phyloP scores from a whole-genome alignment of 2,797 vertebrate genomes.

The Rhinophrynus dorsalis region DNA sequence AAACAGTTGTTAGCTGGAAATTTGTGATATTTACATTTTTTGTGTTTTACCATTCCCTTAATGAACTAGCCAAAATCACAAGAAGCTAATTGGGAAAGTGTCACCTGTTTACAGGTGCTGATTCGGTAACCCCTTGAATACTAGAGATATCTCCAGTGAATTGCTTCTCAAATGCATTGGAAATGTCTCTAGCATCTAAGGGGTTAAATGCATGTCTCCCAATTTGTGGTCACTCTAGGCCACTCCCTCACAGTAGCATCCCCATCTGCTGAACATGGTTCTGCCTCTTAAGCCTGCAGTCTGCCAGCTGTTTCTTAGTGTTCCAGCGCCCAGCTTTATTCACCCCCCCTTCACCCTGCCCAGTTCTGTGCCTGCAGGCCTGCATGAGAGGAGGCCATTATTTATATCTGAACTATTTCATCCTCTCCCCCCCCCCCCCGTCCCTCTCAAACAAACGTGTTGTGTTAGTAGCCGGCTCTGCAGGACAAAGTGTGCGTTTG shows the following conservation, averaged over 20 bases:
- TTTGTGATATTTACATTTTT: too few relatives aligned
- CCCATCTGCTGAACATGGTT: constrained; percentile 11
- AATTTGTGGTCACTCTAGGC: neutral
- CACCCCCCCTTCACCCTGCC: neutral
- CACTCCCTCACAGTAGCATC: neutral
- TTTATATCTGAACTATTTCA: constrained; percentile 31
- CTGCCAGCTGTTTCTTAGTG: constrained; percentile 15
- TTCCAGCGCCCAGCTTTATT: neutral
- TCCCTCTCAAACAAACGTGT: constrained; percentile 56
- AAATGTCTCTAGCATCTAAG: neutral
- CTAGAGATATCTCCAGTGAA: too few relatives aligned
- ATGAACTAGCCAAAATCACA: too few relatives aligned
- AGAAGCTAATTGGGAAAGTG: too few relatives aligned
- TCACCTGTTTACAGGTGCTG: too few relatives aligned
- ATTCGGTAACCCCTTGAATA: too few relatives aligned
- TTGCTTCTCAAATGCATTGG: too few relatives aligned
- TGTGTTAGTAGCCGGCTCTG: constrained; percentile 75
- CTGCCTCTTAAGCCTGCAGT: neutral
- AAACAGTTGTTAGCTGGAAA: too few relatives aligned
- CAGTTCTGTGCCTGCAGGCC: neutral
- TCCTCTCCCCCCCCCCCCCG: constrained; percentile 22
- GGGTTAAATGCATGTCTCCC: neutral
- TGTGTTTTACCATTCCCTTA: too few relatives aligned
- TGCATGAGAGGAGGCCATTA: constrained; percentile 34
- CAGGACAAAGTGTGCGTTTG: constrained; percentile 79